These are phyloP conservation scores for Paradoxurus hermaphroditus DNA, from an alignment of 2,113 vertebrate species.

Conservation along the genomic window DNA sequence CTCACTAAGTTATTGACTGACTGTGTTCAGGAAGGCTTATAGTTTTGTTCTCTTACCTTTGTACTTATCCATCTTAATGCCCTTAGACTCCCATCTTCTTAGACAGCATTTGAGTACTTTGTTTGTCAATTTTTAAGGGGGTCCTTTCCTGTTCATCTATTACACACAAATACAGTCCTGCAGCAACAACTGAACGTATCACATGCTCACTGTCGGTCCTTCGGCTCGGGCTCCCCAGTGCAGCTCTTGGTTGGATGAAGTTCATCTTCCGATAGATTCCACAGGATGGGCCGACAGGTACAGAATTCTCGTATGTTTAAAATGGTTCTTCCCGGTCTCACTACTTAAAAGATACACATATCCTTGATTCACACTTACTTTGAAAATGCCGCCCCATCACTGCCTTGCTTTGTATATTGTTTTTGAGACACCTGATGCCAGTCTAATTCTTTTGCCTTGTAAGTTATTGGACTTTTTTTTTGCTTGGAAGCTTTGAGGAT, in stretches of 20 bases:
- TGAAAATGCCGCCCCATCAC: not conserved
- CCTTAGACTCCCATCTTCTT: not conserved
- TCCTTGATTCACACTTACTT: not conserved
- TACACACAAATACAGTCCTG: too few species aligned
- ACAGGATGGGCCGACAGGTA: not conserved
- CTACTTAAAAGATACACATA: not conserved
- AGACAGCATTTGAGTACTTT: not conserved
- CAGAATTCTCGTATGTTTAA: not conserved
- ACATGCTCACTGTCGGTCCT: accelerated
- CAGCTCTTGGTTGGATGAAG: not conserved
- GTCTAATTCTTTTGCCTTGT: not conserved
- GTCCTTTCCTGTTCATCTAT: not conserved
- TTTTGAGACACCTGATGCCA: not conserved
- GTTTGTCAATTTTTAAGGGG: not conserved
- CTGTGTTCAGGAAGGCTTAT: too few species aligned
- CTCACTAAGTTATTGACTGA: not conserved
- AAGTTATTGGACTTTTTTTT: not conserved
- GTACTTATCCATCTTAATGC: not conserved
- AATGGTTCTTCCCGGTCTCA: not conserved
- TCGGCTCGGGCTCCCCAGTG: not conserved
- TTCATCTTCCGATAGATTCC: accelerated
- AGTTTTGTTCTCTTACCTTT: not conserved
- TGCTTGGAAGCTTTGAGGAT: not conserved
- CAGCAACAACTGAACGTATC: accelerated
- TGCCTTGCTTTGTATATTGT: not conserved